These are phyloP conservation scores for Pimpla rufipes DNA, from an alignment of 2,888 invertebrate genomes.

Conservation along the genomic window DNA sequence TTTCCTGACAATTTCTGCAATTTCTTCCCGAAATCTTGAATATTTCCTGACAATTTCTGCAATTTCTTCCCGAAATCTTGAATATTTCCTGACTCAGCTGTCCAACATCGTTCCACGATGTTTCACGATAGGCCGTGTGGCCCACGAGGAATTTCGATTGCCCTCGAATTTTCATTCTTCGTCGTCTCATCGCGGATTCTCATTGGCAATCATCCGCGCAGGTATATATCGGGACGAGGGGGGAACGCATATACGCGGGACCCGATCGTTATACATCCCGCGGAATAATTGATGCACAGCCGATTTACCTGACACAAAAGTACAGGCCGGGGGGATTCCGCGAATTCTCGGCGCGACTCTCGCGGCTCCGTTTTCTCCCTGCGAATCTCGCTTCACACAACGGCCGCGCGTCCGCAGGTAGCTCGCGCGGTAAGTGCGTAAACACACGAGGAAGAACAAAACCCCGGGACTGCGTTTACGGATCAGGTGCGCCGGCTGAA, in stretches of 20 bases:
- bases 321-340: conserved; percentile 73
- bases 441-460: conserved; percentile 42
- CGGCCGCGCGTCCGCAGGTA: conserved; percentile 29
- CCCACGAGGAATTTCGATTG: too few relatives aligned
- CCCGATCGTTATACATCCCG: background rate
- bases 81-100: too few relatives aligned
- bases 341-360: conserved; percentile 69
- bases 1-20: too few relatives aligned
- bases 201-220: background rate
- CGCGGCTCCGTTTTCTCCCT: conserved; percentile 66
- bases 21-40: too few relatives aligned
- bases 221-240: too few relatives aligned
- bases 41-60: too few relatives aligned
- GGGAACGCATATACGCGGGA: background rate
- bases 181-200: background rate
- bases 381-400: conserved; percentile 24
- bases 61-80: too few relatives aligned
- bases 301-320: conserved; percentile 74
- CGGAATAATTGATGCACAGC: conserved; percentile 64
- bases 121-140: too few relatives aligned
- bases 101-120: too few relatives aligned
- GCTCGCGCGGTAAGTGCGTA: conserved; percentile 28
- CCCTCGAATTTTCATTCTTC: background rate
- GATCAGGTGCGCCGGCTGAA: conserved; percentile 68
- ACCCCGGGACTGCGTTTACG: conserved; percentile 71